Evolutionary conservation across 1,140 invertebrate genomes (phyloP), one percentile per base, ranked within the genome.

Genomic region (Vanessa atalanta): DNA sequence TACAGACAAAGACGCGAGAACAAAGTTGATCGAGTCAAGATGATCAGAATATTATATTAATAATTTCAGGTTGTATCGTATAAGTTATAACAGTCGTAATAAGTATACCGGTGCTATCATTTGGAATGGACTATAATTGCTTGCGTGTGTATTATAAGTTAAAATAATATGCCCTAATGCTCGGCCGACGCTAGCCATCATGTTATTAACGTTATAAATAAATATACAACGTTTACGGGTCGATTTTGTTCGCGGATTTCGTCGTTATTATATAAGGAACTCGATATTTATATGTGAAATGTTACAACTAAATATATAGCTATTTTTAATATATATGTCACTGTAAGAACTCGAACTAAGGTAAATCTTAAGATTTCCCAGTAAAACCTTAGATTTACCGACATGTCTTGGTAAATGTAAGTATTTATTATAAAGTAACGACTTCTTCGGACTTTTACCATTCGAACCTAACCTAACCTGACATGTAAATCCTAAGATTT

Each of bases 121-220:
- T 83, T 79, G 65, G 75, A 80, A 80, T 82, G 76, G 78, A 61
- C 74, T 70, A 81, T 86, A 85, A 86, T 85, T 87, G 84, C 72
- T 61, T 74, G 76, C 81, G 80, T 83, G 69, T 55, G 79, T 82
- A 80, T 84, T 83, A 81, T 83, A 83, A 77, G 70, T 87, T 80
- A 85, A 83, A 85, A 85, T 85, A 83, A 83, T 81, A 82, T 77
- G 72, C 61, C 77, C 81, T 84, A 83, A 83, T 83, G 76, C 78
- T 80, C 76, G 77, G 79, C 82, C 80, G 82, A 47, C 57, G 82
- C 78, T 83, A 79, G 79, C 80, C 82, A 82, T 83, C 78, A 67
- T 76, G 75, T 85, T 87, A 83, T 83, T 85, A 87, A 66, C 75
- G 76, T 79, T 82, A 83, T 84, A 84, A 87, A 85, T 85, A 85